Percentiles rank a stretch among this genome's conserved stretches.
Evolutionary conservation across 2,888 invertebrate genomes (phyloP).

Genomic region (Mechanitis messenoides): DNA sequence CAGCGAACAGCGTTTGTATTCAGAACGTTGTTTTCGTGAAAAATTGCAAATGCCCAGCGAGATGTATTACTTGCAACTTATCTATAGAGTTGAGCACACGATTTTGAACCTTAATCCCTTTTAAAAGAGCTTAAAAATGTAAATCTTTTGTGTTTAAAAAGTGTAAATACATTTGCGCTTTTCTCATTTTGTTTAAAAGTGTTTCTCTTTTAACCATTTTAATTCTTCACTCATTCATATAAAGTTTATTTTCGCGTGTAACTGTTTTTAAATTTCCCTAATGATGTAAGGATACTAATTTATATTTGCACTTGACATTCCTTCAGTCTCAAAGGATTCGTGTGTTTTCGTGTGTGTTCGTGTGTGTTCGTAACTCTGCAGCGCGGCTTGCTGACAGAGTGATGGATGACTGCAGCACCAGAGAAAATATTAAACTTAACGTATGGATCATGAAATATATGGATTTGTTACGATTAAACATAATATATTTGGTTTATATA

Average conservation of each 20-base stretch:
- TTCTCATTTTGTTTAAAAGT: conserved; percentile 16
- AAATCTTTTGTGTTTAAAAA: conserved; percentile 5
- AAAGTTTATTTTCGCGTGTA: conserved; percentile 37
- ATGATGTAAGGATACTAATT: conserved; percentile 46
- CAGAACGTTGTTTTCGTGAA: conserved; percentile 52
- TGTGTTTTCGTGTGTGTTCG: conserved; percentile 21
- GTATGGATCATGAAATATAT: not conserved
- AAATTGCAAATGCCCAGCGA: conserved; percentile 50
- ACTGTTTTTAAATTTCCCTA: conserved; percentile 28
- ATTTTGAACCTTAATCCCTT: conserved; percentile 29
- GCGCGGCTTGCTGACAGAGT: conserved; percentile 49
- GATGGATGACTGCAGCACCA: conserved; percentile 56
- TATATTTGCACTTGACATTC: conserved; percentile 35
- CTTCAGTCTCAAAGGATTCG: conserved; percentile 28
- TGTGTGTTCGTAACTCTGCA: not conserved
- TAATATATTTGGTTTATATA: no score
- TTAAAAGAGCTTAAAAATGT: conserved; percentile 16
- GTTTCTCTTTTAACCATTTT: conserved; percentile 19
- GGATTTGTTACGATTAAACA: no score
- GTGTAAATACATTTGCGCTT: conserved; percentile 22
- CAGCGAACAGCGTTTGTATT: conserved; percentile 38
- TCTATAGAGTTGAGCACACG: not conserved
- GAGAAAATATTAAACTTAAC: conserved; percentile 46
- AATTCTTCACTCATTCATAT: conserved; percentile 32
- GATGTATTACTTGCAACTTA: conserved; percentile 19